Conservation (phyloP, 2,888 invertebrate genomes). For the Brachyopa scutellaris region DNA sequence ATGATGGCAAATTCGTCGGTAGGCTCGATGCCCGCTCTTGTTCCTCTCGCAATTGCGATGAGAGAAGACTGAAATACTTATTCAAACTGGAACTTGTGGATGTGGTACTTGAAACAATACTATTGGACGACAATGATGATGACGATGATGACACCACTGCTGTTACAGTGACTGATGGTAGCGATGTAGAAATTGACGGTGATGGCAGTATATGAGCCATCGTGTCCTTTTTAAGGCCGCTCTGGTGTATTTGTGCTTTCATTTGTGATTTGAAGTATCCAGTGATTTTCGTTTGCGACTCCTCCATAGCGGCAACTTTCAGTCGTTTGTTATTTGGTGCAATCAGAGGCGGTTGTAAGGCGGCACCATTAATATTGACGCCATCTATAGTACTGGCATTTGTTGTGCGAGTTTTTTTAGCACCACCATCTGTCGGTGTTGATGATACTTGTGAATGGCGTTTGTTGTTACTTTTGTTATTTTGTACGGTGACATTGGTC, state of each 20-base stretch:
- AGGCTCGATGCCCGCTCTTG: slow-evolving; percentile 22
- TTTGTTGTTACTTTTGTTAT: slow-evolving; percentile 71
- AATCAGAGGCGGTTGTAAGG: slow-evolving; percentile 40
- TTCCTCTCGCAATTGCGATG: slow-evolving; percentile 77
- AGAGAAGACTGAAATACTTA: slow-evolving; percentile 80
- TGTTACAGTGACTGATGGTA: slow-evolving; percentile 76
- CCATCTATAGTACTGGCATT: slow-evolving; percentile 31
- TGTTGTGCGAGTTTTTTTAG: slow-evolving; percentile 78
- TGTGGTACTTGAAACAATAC: slow-evolving; percentile 75
- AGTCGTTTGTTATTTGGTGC: slow-evolving; percentile 78
- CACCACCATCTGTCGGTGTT: slow-evolving; percentile 73
- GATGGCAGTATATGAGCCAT: slow-evolving; percentile 43
- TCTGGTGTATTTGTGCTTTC: slow-evolving; percentile 85
- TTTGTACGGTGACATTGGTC: slow-evolving; percentile 38
- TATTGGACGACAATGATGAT: slow-evolving; percentile 22
- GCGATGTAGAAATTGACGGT: slow-evolving; percentile 41
- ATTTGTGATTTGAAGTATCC: slow-evolving; percentile 93
- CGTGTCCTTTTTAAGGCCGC: slow-evolving; percentile 82
- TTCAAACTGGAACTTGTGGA: slow-evolving; percentile 79
- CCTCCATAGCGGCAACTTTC: slow-evolving; percentile 80
- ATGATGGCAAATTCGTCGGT: slow-evolving; percentile 15
- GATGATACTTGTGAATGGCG: slow-evolving; percentile 70
- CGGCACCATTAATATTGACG: slow-evolving; percentile 17
- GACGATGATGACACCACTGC: slow-evolving; percentile 75
- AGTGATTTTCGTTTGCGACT: slow-evolving; percentile 90